Conservation (phyloP, 2,888 invertebrate genomes). For the Eristalis arbustorum region DNA sequence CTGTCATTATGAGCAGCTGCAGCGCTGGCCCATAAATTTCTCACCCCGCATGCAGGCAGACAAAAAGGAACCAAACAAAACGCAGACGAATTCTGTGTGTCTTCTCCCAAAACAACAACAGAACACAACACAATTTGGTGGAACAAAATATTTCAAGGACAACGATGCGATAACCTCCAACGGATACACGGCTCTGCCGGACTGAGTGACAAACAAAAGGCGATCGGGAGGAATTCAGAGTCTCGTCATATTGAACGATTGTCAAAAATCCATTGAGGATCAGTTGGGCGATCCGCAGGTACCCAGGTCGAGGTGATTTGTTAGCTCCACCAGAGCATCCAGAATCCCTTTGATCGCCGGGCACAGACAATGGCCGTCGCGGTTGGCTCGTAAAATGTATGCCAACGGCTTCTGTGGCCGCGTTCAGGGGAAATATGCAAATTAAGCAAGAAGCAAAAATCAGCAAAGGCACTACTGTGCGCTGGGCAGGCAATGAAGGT, state of each 20-base stretch:
- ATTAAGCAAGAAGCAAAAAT: neutral
- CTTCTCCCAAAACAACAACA: neutral
- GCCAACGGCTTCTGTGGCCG: neutral
- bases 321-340: too few relatives aligned
- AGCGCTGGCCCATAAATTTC: slow-evolving; percentile 42
- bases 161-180: slow-evolving; percentile 32
- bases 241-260: neutral
- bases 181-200: neutral
- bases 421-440: slow-evolving; percentile 18
- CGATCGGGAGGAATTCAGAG: neutral
- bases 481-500: slow-evolving; percentile 30
- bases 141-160: slow-evolving; percentile 55
- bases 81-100: neutral
- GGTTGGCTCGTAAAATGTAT: neutral
- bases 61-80: slow-evolving; percentile 51
- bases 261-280: neutral
- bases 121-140: slow-evolving; percentile 11
- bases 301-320: too few relatives aligned
- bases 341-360: too few relatives aligned
- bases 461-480: neutral
- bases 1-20: slow-evolving; percentile 44
- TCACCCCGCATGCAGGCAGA: slow-evolving; percentile 23
- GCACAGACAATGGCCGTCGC: neutral
- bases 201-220: neutral
- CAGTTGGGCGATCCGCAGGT: too few relatives aligned